Evolutionary conservation across 2,888 invertebrate genomes (phyloP).

Genomic region (Parochlus steinenii): DNA sequence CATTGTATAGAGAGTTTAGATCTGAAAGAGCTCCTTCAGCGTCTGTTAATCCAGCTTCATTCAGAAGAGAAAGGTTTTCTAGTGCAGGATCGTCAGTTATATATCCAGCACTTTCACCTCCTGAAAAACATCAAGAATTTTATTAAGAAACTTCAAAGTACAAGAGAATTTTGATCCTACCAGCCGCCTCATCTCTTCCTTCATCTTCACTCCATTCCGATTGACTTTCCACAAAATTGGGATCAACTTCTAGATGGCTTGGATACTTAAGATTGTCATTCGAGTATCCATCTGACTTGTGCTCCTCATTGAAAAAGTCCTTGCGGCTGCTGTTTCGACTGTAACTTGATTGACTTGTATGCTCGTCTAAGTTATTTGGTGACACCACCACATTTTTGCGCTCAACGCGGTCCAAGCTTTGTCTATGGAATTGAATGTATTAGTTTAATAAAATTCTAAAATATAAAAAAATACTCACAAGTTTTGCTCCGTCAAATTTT

Average conservation of each 20-base stretch:
- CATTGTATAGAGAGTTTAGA: constrained; percentile 67
- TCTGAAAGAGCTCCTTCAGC: constrained; percentile 77
- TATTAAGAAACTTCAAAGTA: constrained; percentile 1
- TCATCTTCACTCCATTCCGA: constrained; percentile 66
- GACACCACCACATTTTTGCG: too few species aligned
- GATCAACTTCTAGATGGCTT: constrained; percentile 20
- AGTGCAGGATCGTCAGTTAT: constrained; percentile 77
- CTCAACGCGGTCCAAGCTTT: constrained; percentile 10
- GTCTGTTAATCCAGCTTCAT: constrained; percentile 73
- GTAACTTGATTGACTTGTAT: constrained; percentile 10
- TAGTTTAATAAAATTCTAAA: not conserved
- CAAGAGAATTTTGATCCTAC: constrained; percentile 16
- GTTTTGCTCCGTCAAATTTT: constrained; percentile 30
- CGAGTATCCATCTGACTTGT: constrained; percentile 9
- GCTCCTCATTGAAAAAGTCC: constrained; percentile 27
- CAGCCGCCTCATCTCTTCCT: constrained; percentile 47
- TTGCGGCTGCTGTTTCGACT: constrained; percentile 9
- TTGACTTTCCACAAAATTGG: constrained; percentile 46
- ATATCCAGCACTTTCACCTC: constrained; percentile 56
- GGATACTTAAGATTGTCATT: constrained; percentile 24
- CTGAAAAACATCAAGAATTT: constrained; percentile 1
- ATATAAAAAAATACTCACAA: constrained; percentile 19
- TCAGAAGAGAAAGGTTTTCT: constrained; percentile 69
- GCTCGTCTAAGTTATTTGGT: constrained; percentile 9
- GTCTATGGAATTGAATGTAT: constrained; percentile 5